These are phyloP conservation scores for Gobionotothen gibberifrons DNA, from an alignment of 2,797 vertebrate genomes.

Conservation along the genomic window DNA sequence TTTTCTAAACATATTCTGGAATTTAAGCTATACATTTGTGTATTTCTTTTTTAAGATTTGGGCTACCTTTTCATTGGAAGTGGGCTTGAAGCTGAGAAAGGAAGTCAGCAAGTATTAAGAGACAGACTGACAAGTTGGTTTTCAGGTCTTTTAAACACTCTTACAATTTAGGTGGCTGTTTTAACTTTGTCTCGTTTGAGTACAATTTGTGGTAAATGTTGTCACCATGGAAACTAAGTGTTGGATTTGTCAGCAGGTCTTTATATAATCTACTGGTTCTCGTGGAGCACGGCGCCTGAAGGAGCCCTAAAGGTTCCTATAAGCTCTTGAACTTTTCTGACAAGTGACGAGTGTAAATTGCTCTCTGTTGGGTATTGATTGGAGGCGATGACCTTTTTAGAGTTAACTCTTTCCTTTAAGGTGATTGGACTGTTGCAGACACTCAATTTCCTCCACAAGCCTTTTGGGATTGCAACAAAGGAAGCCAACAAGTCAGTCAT, in stretches of 20 bases:
- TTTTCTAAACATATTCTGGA: no score
- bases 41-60: no score
- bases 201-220: neutral
- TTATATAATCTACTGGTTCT: neutral
- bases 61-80: no score
- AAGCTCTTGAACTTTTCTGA: constrained; percentile 4
- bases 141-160: neutral
- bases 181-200: neutral
- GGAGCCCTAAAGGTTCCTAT: constrained; percentile 4
- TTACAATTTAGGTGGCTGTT: no score
- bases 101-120: no score
- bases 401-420: constrained; percentile 14
- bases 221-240: neutral
- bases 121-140: no score
- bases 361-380: constrained; percentile 51
- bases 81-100: no score
- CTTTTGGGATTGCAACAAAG: constrained; percentile 3
- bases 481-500: constrained; percentile 39
- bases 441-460: neutral
- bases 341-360: constrained; percentile 33
- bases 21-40: no score
- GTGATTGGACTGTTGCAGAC: constrained; percentile 19
- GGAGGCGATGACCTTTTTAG: constrained; percentile 43
- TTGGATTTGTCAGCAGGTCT: neutral
- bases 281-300: neutral